Conservation (phyloP, 2,113 vertebrate species). For the Microcebus lehilahytsara region DNA sequence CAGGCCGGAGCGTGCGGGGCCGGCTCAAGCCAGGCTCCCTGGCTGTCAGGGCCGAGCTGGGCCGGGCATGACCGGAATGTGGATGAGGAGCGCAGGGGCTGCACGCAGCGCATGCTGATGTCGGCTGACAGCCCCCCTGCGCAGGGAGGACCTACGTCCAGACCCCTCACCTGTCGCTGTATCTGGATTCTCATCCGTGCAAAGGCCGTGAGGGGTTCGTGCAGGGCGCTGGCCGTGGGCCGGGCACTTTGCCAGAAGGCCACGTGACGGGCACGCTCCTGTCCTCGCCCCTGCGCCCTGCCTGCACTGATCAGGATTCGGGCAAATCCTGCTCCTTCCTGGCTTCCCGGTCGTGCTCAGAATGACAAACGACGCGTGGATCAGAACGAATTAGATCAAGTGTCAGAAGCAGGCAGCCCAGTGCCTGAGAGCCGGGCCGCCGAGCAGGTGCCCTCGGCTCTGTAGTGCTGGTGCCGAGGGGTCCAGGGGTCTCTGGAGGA, state of each 20-base stretch:
- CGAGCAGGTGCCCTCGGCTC: background rate
- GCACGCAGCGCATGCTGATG: fast-evolving
- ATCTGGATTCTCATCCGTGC: too few relatives aligned
- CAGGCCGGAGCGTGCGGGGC: background rate
- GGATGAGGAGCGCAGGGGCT: background rate
- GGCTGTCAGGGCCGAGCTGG: background rate
- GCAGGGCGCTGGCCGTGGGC: fast-evolving
- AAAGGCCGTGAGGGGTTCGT: fast-evolving
- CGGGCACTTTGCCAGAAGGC: background rate
- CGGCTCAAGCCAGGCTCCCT: fast-evolving
- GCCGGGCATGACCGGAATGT: fast-evolving
- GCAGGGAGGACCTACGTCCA: background rate
- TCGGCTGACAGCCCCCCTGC: background rate
- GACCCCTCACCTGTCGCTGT: fast-evolving
- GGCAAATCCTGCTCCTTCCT: fast-evolving
- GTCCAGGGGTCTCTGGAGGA: background rate
- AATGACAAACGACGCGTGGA: fast-evolving
- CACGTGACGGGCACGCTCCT: fast-evolving
- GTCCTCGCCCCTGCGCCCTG: fast-evolving
- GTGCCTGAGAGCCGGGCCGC: background rate
- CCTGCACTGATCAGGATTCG: fast-evolving
- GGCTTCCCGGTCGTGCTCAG: fast-evolving
- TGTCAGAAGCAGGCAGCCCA: too few relatives aligned
- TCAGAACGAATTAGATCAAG: too few relatives aligned
- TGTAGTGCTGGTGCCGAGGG: fast-evolving